Evolutionary conservation across 2,888 invertebrate species (phyloP).

Genomic region (Scaeva pyrastri): DNA sequence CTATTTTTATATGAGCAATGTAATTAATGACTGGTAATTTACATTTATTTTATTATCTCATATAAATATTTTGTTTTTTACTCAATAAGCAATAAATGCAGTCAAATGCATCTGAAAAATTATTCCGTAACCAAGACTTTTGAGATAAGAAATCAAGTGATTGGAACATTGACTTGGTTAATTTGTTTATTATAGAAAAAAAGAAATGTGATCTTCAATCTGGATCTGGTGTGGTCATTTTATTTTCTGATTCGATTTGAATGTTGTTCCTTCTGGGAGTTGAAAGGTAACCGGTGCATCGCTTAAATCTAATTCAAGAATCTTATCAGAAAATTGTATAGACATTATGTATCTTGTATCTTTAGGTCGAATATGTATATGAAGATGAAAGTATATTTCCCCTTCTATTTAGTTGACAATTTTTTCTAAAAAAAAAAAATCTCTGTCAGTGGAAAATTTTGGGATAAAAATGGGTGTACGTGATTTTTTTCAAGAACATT

Average conservation of each 20-base stretch:
- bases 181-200: neutral
- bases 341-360: neutral
- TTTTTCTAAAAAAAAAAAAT: neutral
- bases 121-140: constrained; percentile 37
- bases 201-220: constrained; percentile 23
- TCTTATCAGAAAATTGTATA: neutral
- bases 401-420: neutral
- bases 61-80: neutral
- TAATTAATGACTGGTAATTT: neutral
- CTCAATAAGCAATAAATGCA: neutral
- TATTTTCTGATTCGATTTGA: constrained; percentile 10
- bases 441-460: constrained; percentile 49
- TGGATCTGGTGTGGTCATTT: neutral
- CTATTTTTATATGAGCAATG: no score
- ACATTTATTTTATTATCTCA: neutral
- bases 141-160: constrained; percentile 44
- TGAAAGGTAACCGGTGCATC: neutral
- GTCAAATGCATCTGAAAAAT: constrained; percentile 16
- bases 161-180: constrained; percentile 42
- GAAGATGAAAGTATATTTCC: neutral
- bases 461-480: neutral
- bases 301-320: neutral
- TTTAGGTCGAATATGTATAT: neutral
- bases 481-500: neutral
- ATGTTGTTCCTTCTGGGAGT: neutral